phyloP scores from a whole-genome alignment of 1,140 invertebrate genomes.

The Gonioctena quinquepunctata region DNA sequence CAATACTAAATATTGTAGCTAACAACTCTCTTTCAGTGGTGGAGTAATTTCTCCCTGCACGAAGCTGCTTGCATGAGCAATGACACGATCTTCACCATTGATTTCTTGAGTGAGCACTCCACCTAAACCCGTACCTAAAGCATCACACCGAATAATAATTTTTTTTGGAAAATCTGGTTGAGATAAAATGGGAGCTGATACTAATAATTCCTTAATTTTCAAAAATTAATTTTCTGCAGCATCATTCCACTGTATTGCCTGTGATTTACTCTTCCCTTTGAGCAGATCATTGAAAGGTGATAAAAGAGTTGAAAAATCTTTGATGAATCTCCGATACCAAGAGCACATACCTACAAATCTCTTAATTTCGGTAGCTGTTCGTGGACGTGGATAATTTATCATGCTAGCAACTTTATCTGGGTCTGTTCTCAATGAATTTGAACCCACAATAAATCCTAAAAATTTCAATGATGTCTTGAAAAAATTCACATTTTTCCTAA shows the following conservation, averaged over 20 bases:
- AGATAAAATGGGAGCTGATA: constrained; percentile 14
- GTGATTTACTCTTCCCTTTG: constrained; percentile 21
- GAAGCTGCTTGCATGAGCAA: constrained; percentile 46
- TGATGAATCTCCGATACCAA: constrained; percentile 25
- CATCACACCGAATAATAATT: constrained; percentile 35
- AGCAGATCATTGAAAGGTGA: constrained; percentile 40
- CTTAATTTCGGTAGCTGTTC: constrained; percentile 30
- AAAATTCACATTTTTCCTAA: constrained; percentile 17
- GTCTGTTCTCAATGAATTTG: background rate
- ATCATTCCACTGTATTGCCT: background rate
- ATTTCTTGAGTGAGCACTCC: constrained; percentile 25
- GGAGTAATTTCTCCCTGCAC: constrained; percentile 54
- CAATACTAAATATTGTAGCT: constrained; percentile 54
- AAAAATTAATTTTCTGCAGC: background rate
- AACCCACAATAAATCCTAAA: constrained; percentile 11
- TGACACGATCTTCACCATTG: constrained; percentile 28
- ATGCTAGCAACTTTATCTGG: constrained; percentile 37
- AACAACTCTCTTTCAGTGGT: constrained; percentile 58
- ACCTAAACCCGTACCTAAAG: constrained; percentile 37
- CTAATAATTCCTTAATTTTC: background rate
- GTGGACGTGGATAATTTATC: constrained; percentile 45
- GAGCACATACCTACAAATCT: constrained; percentile 16
- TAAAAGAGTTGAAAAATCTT: constrained; percentile 9
- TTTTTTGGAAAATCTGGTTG: constrained; percentile 19
- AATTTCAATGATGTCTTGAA: constrained; percentile 8